Evolutionary conservation across 2,797 vertebrate genomes (phyloP), one percentile per base, ranked within the genome.

Genomic region (Xerus rutilus): DNA sequence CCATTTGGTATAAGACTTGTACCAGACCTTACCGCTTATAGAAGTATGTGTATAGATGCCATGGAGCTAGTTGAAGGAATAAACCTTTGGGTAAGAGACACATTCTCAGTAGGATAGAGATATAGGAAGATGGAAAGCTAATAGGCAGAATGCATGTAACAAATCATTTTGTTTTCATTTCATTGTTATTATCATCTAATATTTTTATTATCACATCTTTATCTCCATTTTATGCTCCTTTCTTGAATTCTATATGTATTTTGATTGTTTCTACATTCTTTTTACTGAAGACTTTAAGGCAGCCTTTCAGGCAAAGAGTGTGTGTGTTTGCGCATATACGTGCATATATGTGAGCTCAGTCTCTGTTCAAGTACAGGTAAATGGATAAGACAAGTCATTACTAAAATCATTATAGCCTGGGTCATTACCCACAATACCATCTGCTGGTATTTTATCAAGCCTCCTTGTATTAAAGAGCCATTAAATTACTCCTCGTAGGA

Each of bases 381-480:
- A 98, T 92, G 98, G 87, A 96, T 98, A 97, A 81, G 79, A 45
- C 88, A 98, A 98, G 84, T 96, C 96, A 95, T 98, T 98, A 97
- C 86, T 96, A 94, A 97, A 97, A 97, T 97, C 95, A 89, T 96
- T 96, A 86, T 93, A 95, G 72, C 32, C 96, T 98, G 97, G 95
- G 96, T 97, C 93, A 96, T 98, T 98, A 98, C 96, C 95, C 91
- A 98, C 85, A 98, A 97, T 98, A 88, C 96, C 76, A 97, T 96
- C 95, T 98, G 95, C 78, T 96, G 77, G 91, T 94, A 93, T 98
- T 98, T 98, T 98, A 92, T 98, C 97, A 98, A 97, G 73, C 11
- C 93, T 98, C 45, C 54, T 97, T 98, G 96, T 98, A 96, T 98
- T 98, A 98, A 98, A 97, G 97, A 97, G 65, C 57, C 91, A 93